These are phyloP conservation scores for Phalacrocorax pelagicus DNA, from an alignment of 2,113 vertebrate species.

Conservation along the genomic window DNA sequence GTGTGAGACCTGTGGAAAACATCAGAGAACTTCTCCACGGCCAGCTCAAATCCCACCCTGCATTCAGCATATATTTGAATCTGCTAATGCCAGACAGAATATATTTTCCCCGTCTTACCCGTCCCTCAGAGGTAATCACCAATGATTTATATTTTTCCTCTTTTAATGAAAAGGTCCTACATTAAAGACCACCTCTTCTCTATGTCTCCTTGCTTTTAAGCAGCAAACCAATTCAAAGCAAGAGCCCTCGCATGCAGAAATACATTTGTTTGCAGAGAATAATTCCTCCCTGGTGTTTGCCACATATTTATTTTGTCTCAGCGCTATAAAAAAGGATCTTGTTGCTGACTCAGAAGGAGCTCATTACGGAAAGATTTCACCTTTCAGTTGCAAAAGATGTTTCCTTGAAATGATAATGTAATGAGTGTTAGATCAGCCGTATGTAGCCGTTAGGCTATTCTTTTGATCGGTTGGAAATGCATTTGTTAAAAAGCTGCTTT, in stretches of 20 bases:
- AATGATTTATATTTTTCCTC: neutral
- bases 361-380: conserved; percentile 65
- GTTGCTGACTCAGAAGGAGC: conserved; percentile 53
- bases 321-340: neutral
- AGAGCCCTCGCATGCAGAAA: neutral
- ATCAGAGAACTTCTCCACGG: neutral
- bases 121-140: neutral
- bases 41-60: neutral
- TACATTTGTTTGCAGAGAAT: conserved; percentile 19
- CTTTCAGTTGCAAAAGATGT: conserved; percentile 56
- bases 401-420: conserved; percentile 68
- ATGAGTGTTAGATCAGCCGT: conserved; percentile 58
- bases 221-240: neutral
- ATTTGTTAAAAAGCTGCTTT: conserved; percentile 72
- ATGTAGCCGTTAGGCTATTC: conserved; percentile 59
- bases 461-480: conserved; percentile 71
- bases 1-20: neutral
- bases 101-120: neutral
- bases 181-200: neutral
- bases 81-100: neutral
- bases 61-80: neutral
- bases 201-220: neutral
- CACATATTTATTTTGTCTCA: conserved; percentile 53
- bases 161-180: neutral
- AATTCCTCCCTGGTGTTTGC: neutral